phyloP scores from a whole-genome alignment of 2,113 vertebrate genomes.

The Acanthisitta chloris region DNA sequence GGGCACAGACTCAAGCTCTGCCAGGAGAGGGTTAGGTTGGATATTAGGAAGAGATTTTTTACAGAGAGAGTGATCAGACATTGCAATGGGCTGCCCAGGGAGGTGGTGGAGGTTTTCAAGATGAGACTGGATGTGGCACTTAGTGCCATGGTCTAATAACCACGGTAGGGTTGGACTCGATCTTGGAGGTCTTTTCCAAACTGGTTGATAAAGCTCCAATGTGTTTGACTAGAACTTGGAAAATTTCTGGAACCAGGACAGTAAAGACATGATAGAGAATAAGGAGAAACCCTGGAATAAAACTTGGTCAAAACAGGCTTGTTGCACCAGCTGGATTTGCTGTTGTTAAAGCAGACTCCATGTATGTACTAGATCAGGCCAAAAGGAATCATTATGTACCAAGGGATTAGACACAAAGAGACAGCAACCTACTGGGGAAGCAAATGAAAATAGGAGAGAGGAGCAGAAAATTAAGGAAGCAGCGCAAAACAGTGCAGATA shows the following conservation, averaged over 20 bases:
- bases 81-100: no score
- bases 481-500: conserved; percentile 45
- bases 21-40: no score
- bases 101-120: no score
- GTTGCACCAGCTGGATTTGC: background rate
- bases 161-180: no score
- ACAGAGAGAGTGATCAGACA: no score
- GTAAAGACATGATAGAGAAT: background rate
- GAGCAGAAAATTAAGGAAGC: background rate
- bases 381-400: background rate
- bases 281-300: background rate
- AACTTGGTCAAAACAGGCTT: background rate
- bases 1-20: no score
- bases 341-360: background rate
- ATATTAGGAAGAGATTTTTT: no score
- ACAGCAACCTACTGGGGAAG: background rate
- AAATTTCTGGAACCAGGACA: background rate
- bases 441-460: background rate
- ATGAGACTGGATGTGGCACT: no score
- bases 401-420: background rate
- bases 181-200: no score
- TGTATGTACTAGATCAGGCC: background rate
- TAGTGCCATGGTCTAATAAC: no score
- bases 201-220: no score
- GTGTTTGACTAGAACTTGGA: background rate